Percentiles rank a stretch among this genome's conserved stretches.
phyloP scores from a whole-genome alignment of 2,888 invertebrate species.

The Caenorhabditis sp. region DNA sequence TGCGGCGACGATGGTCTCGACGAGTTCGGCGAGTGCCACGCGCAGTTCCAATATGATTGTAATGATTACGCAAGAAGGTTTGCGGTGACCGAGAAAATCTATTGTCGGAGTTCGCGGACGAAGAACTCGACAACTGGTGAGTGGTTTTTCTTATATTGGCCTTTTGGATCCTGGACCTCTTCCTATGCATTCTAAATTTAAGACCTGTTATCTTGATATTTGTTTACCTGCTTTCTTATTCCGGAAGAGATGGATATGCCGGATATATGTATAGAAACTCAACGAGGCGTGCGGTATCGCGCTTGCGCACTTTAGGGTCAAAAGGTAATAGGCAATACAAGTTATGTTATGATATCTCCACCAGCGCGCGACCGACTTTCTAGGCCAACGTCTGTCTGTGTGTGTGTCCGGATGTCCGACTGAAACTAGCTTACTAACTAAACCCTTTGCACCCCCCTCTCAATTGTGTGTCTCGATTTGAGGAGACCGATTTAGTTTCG shows the following conservation, averaged over 20 bases:
- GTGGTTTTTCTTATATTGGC: neutral
- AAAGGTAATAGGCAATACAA: neutral
- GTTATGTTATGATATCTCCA: constrained; percentile 34
- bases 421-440: constrained; percentile 25
- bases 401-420: neutral
- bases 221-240: too few relatives aligned
- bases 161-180: too few relatives aligned
- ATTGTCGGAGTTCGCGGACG: constrained; percentile 78
- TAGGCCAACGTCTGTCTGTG: constrained; percentile 9
- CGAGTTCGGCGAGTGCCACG: constrained; percentile 78
- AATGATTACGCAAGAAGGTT: constrained; percentile 68
- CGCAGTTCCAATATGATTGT: constrained; percentile 78
- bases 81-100: constrained; percentile 70
- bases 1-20: constrained; percentile 76
- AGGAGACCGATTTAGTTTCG: constrained; percentile 35
- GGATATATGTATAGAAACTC: neutral
- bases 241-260: too few relatives aligned
- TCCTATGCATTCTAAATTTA: too few relatives aligned
- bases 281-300: constrained; percentile 34
- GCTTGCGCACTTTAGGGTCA: constrained; percentile 50
- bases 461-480: neutral
- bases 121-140: constrained; percentile 71
- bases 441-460: constrained; percentile 17
- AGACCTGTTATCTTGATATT: too few relatives aligned
- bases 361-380: constrained; percentile 11